Percentiles rank a stretch among this genome's conserved stretches.
Evolutionary conservation across 2,888 invertebrate species (phyloP).

Genomic region (Chydorus sphaericus): DNA sequence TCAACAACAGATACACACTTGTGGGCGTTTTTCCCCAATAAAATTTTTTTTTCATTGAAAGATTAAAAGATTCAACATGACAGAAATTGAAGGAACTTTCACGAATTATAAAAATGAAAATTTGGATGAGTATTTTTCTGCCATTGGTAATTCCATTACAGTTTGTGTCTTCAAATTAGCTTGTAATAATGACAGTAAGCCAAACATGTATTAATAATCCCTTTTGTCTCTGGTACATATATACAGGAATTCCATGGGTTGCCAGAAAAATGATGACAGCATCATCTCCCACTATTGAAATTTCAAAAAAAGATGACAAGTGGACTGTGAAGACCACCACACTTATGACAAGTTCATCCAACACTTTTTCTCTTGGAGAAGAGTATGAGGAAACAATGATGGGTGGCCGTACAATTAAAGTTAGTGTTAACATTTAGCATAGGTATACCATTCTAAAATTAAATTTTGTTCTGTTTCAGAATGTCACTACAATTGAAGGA

Average conservation of each 20-base stretch:
- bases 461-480: conserved; percentile 31
- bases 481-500: conserved; percentile 37
- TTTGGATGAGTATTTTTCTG: conserved; percentile 46
- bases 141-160: conserved; percentile 39
- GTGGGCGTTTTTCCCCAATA: too few relatives aligned
- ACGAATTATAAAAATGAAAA: conserved; percentile 37
- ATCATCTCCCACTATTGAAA: conserved; percentile 44
- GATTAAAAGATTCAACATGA: too few relatives aligned
- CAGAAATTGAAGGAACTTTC: conserved; percentile 10
- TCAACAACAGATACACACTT: too few relatives aligned
- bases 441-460: background rate
- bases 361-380: conserved; percentile 41
- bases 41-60: too few relatives aligned
- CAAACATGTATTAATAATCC: background rate
- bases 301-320: conserved; percentile 35
- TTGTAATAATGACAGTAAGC: background rate
- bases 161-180: background rate
- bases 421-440: conserved; percentile 19
- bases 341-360: conserved; percentile 38
- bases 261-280: conserved; percentile 47
- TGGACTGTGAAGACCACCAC: conserved; percentile 44
- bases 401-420: conserved; percentile 35
- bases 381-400: conserved; percentile 51
- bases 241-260: conserved; percentile 46
- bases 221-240: conserved; percentile 6